A percentile compares a stretch with the other conserved stretches of the same genome.
phyloP scores from a whole-genome alignment of 2,113 vertebrate genomes.

The Stigmatopora argus region DNA sequence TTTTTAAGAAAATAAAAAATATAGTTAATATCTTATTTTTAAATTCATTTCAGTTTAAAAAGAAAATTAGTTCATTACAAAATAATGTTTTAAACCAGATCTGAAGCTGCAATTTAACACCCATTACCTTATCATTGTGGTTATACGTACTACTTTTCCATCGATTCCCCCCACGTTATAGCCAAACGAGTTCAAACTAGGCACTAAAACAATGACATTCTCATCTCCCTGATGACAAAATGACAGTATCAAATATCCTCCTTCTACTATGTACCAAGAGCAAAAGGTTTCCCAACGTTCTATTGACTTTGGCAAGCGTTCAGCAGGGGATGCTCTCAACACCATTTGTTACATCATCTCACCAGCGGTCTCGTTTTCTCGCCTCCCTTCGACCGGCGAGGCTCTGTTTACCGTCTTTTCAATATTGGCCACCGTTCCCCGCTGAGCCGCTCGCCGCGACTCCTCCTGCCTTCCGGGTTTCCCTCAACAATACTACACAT shows the following conservation, averaged over 20 bases:
- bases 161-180: not conserved
- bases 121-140: not conserved
- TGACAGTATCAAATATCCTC: not conserved
- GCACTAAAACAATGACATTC: not conserved
- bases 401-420: not conserved
- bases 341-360: not conserved
- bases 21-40: too few relatives aligned
- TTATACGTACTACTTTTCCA: not conserved
- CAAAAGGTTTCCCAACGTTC: not conserved
- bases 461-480: not conserved
- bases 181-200: not conserved
- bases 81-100: too few relatives aligned
- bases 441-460: not conserved
- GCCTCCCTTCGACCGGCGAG: not conserved
- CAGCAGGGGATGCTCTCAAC: not conserved
- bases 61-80: too few relatives aligned
- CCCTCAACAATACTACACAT: not conserved
- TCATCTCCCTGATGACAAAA: not conserved
- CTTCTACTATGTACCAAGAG: constrained; percentile 2
- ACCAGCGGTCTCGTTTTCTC: not conserved
- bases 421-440: not conserved
- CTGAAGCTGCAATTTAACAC: too few relatives aligned
- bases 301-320: not conserved
- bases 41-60: too few relatives aligned
- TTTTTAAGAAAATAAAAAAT: too few relatives aligned